Conservation (phyloP, 2,888 invertebrate species). For the Abscondita cerata region DNA sequence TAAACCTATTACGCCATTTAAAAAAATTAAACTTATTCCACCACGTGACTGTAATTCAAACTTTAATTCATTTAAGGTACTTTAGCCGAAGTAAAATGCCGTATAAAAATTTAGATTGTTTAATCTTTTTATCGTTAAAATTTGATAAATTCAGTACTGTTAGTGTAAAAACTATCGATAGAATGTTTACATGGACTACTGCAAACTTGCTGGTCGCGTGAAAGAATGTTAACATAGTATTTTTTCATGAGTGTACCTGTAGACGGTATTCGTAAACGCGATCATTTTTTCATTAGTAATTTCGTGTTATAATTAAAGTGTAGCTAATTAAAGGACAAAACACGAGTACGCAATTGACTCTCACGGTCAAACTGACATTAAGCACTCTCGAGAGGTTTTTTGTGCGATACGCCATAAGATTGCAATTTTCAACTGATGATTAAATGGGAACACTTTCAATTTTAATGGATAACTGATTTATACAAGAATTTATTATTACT, state of each 20-base stretch:
- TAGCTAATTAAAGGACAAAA: conserved; percentile 50
- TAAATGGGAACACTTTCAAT: conserved; percentile 14
- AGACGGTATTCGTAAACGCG: conserved; percentile 50
- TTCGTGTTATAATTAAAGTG: conserved; percentile 51
- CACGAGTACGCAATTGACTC: conserved; percentile 36
- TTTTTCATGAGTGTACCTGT: conserved; percentile 44
- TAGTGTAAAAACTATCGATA: conserved; percentile 6
- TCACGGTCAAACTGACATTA: conserved; percentile 35
- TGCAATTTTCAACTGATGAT: conserved; percentile 22
- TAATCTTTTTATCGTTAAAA: no score
- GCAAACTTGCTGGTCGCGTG: conserved; percentile 47
- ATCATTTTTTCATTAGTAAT: conserved; percentile 51
- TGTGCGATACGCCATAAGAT: conserved; percentile 14
- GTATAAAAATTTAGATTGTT: no score
- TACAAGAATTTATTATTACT: conserved; percentile 11
- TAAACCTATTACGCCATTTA: conserved; percentile 12
- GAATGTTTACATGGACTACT: conserved; percentile 42
- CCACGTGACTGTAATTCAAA: no score
- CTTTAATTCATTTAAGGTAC: no score
- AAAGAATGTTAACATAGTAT: conserved; percentile 51
- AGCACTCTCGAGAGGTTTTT: conserved; percentile 22
- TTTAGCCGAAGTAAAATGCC: no score
- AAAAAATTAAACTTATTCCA: conserved; percentile 20
- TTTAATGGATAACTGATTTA: conserved; percentile 11
- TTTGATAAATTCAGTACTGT: conserved; percentile 2